phyloP scores from a whole-genome alignment of 2,113 vertebrate genomes.

The Ochotona curzoniae region DNA sequence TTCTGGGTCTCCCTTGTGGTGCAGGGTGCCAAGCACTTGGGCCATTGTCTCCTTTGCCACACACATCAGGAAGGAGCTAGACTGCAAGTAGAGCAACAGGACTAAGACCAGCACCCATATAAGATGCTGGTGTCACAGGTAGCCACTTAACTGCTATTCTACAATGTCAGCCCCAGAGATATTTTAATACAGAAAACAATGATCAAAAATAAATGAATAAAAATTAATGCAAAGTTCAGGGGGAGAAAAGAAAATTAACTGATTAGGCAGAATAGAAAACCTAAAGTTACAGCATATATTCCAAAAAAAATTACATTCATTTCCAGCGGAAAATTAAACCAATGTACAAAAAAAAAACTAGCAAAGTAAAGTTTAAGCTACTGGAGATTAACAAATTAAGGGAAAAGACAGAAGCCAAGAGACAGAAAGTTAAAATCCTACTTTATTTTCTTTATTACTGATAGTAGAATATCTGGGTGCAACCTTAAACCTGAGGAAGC shows the following conservation, averaged over 20 bases:
- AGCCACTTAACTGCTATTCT: no score
- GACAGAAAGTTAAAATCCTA: not conserved
- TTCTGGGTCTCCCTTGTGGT: no score
- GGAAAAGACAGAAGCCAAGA: not conserved
- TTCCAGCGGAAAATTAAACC: not conserved
- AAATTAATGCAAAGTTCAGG: constrained; percentile 3
- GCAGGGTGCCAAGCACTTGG: no score
- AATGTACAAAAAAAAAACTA: not conserved
- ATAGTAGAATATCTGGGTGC: not conserved
- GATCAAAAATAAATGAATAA: not conserved
- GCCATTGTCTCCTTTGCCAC: no score
- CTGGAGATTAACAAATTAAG: not conserved
- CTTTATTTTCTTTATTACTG: not conserved
- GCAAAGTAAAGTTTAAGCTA: not conserved
- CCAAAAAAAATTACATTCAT: not conserved
- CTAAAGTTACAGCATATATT: not conserved
- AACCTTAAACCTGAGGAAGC: not conserved
- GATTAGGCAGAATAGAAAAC: not conserved
- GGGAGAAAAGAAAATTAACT: not conserved
- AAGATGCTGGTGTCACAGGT: no score
- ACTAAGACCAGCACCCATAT: no score
- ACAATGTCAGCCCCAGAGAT: no score
- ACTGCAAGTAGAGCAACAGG: no score
- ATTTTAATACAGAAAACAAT: not conserved
- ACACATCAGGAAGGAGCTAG: no score